phyloP scores from a whole-genome alignment of 2,797 vertebrate genomes.

The Meda fulgida region DNA sequence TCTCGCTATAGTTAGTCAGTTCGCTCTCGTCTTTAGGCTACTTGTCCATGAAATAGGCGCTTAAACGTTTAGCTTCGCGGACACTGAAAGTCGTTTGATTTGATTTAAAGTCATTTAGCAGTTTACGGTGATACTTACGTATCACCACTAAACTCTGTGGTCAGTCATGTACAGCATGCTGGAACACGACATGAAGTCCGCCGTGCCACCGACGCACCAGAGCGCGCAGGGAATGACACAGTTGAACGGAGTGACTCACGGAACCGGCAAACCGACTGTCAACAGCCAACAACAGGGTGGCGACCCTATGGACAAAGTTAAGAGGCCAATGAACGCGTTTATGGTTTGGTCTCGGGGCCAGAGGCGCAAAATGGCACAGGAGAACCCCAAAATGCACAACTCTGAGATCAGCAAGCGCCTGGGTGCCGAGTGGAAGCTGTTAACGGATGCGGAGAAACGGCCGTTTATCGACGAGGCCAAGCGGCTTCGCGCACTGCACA shows the following conservation, averaged over 20 bases:
- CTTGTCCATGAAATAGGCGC: constrained; percentile 9
- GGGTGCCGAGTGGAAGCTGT: constrained; percentile 77
- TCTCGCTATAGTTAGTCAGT: background rate
- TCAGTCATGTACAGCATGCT: constrained; percentile 67
- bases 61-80: background rate
- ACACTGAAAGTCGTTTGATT: constrained; percentile 3
- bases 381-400: constrained; percentile 80
- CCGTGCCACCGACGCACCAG: constrained; percentile 51
- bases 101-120: constrained; percentile 26
- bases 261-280: constrained; percentile 41
- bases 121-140: constrained; percentile 21
- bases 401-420: constrained; percentile 79
- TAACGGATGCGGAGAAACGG: constrained; percentile 76
- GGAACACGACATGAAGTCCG: constrained; percentile 65
- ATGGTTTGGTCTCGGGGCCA: constrained; percentile 80
- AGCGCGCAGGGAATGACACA: constrained; percentile 55
- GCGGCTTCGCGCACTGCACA: constrained; percentile 75
- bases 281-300: constrained; percentile 44
- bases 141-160: constrained; percentile 17
- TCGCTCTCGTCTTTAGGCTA: constrained; percentile 4
- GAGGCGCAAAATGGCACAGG: constrained; percentile 77
- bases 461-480: constrained; percentile 81
- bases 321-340: constrained; percentile 81
- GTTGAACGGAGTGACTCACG: constrained; percentile 43
- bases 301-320: constrained; percentile 70